Evolutionary conservation across 2,888 invertebrate species (phyloP).

Genomic region (Nemapogon koenigi): DNA sequence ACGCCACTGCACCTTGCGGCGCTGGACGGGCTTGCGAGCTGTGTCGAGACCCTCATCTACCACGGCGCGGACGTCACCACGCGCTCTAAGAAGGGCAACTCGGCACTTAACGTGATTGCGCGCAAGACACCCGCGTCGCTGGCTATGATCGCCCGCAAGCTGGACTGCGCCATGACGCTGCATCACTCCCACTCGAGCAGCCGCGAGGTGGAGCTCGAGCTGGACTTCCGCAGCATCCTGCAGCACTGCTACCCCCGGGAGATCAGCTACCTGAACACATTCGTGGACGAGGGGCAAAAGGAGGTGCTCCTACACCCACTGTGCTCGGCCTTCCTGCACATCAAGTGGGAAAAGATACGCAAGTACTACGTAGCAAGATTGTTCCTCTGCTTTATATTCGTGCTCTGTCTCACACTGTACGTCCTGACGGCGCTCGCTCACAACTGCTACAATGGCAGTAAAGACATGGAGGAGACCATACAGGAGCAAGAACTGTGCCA

Average conservation of each 20-base stretch:
- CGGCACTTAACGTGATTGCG: conserved; percentile 84
- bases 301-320: conserved; percentile 85
- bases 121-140: conserved; percentile 87
- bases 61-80: conserved; percentile 91
- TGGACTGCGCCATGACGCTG: conserved; percentile 80
- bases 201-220: conserved; percentile 80
- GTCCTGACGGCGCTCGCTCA: conserved; percentile 83
- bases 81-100: conserved; percentile 85
- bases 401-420: conserved; percentile 80
- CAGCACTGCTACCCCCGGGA: conserved; percentile 86
- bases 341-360: conserved; percentile 90
- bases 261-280: conserved; percentile 85
- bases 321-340: conserved; percentile 85
- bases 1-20: conserved; percentile 87
- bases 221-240: conserved; percentile 82
- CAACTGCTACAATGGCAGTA: conserved; percentile 83
- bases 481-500: conserved; percentile 78
- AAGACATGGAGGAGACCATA: conserved; percentile 75
- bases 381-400: conserved; percentile 80
- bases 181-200: conserved; percentile 81
- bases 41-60: conserved; percentile 83
- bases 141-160: conserved; percentile 80
- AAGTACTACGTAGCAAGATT: conserved; percentile 85
- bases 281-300: conserved; percentile 89
- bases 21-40: conserved; percentile 82